Conservation (phyloP, 2,113 vertebrate genomes). For the Mionectes macconnelli region DNA sequence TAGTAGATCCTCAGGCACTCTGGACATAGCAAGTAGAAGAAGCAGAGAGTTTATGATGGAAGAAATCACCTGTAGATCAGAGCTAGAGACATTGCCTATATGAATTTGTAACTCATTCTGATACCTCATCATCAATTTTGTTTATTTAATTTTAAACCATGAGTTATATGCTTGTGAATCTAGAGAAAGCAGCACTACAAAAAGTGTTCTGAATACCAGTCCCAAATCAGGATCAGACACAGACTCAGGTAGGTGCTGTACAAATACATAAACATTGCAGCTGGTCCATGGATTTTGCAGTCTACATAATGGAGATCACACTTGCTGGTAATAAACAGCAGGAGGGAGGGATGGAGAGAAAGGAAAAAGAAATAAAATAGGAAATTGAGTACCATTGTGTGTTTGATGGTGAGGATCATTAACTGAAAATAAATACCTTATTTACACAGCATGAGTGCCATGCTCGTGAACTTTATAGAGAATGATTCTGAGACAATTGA, state of each 20-base stretch:
- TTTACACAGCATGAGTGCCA: neutral
- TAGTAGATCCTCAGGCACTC: neutral
- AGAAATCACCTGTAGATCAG: neutral
- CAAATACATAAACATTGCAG: neutral
- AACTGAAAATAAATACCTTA: conserved; percentile 22
- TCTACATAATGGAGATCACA: neutral
- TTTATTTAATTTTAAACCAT: neutral
- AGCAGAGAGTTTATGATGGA: neutral
- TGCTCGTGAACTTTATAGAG: neutral
- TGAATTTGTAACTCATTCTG: neutral
- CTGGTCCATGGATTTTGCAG: neutral
- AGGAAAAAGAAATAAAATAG: neutral
- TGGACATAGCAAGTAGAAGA: neutral
- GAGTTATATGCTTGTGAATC: neutral
- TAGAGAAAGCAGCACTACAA: neutral
- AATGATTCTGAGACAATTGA: neutral
- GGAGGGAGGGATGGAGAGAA: neutral
- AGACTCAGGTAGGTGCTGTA: neutral
- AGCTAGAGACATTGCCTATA: neutral
- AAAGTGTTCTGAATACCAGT: neutral
- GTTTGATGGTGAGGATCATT: neutral
- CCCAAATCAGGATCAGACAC: neutral
- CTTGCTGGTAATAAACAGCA: neutral
- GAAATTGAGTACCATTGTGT: neutral
- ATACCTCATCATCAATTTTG: neutral